Percentiles rank a stretch among this genome's conserved stretches.
Conservation (phyloP, 1,140 invertebrate species). For the Goniozus legneri region DNA sequence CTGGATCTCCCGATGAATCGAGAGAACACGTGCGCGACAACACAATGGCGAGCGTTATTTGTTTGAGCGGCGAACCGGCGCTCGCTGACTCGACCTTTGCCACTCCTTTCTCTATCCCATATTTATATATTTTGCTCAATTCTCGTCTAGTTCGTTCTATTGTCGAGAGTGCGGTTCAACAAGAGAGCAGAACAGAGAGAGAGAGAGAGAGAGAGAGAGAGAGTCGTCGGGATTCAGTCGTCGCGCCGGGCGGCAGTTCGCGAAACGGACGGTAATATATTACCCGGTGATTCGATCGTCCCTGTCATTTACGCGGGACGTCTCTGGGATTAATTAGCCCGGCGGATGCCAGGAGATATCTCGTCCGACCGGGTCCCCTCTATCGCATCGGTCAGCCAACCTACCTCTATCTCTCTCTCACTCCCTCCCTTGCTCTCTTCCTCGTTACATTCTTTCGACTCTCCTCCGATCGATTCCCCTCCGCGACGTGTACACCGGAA, state of each 20-base stretch:
- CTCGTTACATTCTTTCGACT: neutral
- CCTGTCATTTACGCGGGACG: constrained; percentile 28
- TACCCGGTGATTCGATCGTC: constrained; percentile 26
- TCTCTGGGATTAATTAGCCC: constrained; percentile 30
- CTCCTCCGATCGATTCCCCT: neutral
- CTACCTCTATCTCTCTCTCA: neutral
- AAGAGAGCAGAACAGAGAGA: too few relatives aligned
- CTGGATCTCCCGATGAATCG: too few relatives aligned
- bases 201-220: too few relatives aligned
- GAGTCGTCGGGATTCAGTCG: too few relatives aligned
- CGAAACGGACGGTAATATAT: constrained; percentile 33
- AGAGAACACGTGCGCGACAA: too few relatives aligned
- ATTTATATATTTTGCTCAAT: too few relatives aligned
- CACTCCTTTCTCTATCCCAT: too few relatives aligned
- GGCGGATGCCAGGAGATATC: constrained; percentile 21
- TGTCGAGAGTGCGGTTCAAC: too few relatives aligned
- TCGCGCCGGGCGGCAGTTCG: constrained; percentile 13
- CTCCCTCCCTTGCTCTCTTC: neutral
- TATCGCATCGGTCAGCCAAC: neutral
- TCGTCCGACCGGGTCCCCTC: constrained; percentile 15
- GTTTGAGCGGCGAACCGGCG: too few relatives aligned
- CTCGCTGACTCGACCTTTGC: too few relatives aligned
- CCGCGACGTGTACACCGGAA: neutral
- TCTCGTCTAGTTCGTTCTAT: too few relatives aligned
- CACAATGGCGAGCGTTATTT: too few relatives aligned